Conservation (phyloP, 2,888 invertebrate species). For the Andrena praecox region DNA sequence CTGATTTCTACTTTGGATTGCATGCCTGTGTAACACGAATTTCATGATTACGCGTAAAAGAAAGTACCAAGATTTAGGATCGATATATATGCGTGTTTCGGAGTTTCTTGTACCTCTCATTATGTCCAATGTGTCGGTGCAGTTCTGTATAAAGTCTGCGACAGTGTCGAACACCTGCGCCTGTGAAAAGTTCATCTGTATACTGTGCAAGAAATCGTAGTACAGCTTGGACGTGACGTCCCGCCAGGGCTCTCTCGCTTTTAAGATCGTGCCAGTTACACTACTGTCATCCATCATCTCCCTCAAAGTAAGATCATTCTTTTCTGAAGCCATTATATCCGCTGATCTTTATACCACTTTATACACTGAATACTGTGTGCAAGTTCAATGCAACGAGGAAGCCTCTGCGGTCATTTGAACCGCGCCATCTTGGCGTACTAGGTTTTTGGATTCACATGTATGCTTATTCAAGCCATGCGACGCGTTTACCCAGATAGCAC, state of each 20-base stretch:
- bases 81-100: too few relatives aligned
- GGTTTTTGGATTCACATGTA: too few relatives aligned
- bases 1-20: slow-evolving; percentile 81
- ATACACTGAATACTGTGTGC: too few relatives aligned
- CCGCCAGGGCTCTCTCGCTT: slow-evolving; percentile 80
- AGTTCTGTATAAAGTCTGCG: slow-evolving; percentile 88
- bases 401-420: too few relatives aligned
- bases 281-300: slow-evolving; percentile 82
- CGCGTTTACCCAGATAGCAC: too few relatives aligned
- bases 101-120: slow-evolving; percentile 78
- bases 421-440: too few relatives aligned
- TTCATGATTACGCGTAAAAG: not conserved
- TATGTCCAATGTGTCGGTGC: slow-evolving; percentile 87
- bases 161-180: slow-evolving; percentile 88
- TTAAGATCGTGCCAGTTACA: slow-evolving; percentile 80
- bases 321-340: slow-evolving; percentile 76
- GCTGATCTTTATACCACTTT: too few relatives aligned
- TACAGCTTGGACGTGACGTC: slow-evolving; percentile 78
- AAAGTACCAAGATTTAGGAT: not conserved
- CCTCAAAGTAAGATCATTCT: slow-evolving; percentile 75
- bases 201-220: slow-evolving; percentile 81
- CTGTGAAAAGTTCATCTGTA: slow-evolving; percentile 78
- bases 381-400: too few relatives aligned
- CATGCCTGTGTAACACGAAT: slow-evolving; percentile 74
- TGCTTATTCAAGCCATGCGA: too few relatives aligned